Percentiles rank a stretch among this genome's conserved stretches.
phyloP scores from a whole-genome alignment of 1,140 invertebrate species.

The Geopemphigus sp. region DNA sequence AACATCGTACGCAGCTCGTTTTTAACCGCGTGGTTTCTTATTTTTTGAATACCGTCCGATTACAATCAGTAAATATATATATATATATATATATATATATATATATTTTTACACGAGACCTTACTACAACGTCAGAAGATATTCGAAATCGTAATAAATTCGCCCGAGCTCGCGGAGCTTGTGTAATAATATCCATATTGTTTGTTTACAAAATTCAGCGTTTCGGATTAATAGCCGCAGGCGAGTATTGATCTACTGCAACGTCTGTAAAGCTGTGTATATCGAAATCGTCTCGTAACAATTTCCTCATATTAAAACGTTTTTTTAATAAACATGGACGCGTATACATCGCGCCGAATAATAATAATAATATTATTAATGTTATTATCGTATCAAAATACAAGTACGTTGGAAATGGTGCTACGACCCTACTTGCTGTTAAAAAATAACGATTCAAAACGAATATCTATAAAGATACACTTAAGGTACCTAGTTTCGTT shows the following conservation, averaged over 20 bases:
- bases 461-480: background rate
- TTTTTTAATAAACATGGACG: background rate
- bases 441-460: background rate
- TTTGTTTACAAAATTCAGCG: conserved; percentile 29
- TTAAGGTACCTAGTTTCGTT: background rate
- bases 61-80: background rate
- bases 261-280: too few species aligned
- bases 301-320: conserved; percentile 2
- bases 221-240: background rate
- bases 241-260: conserved; percentile 3
- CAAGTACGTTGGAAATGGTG: conserved; percentile 5
- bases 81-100: too few species aligned
- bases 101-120: background rate
- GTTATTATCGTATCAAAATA: background rate
- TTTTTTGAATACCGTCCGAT: conserved; percentile 9
- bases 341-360: background rate
- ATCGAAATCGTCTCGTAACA: conserved; percentile 17
- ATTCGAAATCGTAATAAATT: background rate
- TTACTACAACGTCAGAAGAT: background rate
- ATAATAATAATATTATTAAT: too few species aligned
- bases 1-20: too few species aligned
- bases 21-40: background rate
- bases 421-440: conserved; percentile 15
- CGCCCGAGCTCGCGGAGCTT: background rate
- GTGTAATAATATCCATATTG: background rate